These are phyloP conservation scores for Oncorhynchus gorbuscha DNA, from an alignment of 2,113 vertebrate species.

Conservation along the genomic window DNA sequence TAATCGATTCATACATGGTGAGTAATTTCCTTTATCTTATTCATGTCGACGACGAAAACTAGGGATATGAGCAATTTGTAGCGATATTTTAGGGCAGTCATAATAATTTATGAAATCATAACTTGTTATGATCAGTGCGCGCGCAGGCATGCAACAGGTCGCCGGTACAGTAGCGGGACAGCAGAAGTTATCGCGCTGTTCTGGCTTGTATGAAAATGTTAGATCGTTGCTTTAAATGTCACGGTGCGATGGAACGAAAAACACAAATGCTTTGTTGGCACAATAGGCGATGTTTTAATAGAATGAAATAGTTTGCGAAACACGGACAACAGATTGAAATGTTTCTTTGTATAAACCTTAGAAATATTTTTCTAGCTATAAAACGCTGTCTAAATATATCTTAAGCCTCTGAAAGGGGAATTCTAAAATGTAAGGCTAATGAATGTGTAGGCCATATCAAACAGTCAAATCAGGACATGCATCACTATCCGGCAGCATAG, in stretches of 20 bases:
- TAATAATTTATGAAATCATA: slow-evolving; percentile 81
- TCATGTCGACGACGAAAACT: slow-evolving; percentile 47
- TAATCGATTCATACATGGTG: slow-evolving; percentile 66
- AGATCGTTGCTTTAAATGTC: slow-evolving; percentile 20
- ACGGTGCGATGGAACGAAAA: slow-evolving; percentile 53
- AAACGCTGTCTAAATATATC: not conserved
- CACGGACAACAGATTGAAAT: not conserved
- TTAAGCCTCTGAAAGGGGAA: not conserved
- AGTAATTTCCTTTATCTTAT: slow-evolving; percentile 56
- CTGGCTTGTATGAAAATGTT: slow-evolving; percentile 30
- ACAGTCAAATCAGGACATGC: not conserved
- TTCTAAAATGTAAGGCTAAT: not conserved
- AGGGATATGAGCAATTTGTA: slow-evolving; percentile 58
- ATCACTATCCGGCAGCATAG: not conserved
- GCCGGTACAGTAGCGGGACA: slow-evolving; percentile 72
- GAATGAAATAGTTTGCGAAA: not conserved
- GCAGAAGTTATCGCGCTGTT: slow-evolving; percentile 50
- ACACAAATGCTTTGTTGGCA: slow-evolving; percentile 44
- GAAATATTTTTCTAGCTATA: not conserved
- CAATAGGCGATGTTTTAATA: slow-evolving; percentile 3
- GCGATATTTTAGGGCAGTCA: slow-evolving; percentile 46
- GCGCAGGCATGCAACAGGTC: slow-evolving; percentile 77
- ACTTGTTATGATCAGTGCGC: slow-evolving; percentile 76
- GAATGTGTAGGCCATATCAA: slow-evolving; percentile 4
- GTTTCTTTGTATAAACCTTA: not conserved